Percentiles rank a stretch among this genome's conserved stretches.
These are phyloP conservation scores for Onchidella celtica DNA, from an alignment of 2,888 invertebrate genomes.

Conservation along the genomic window DNA sequence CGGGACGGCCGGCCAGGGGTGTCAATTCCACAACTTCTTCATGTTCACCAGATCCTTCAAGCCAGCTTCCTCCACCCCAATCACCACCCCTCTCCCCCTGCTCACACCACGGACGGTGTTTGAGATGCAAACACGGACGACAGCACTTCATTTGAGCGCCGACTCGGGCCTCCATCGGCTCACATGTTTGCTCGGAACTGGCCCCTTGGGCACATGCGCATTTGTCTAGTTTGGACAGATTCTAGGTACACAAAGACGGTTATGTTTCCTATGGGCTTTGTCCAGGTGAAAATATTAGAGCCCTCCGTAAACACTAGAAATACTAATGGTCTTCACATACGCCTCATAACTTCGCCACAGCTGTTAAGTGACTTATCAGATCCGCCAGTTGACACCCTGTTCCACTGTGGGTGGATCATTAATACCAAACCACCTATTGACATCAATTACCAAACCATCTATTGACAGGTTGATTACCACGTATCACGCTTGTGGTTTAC, in stretches of 20 bases:
- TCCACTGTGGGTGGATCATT: no score
- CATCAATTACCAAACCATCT: no score
- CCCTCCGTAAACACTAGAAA: background rate
- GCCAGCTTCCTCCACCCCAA: background rate
- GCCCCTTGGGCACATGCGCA: background rate
- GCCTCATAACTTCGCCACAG: background rate
- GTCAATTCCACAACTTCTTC: no score
- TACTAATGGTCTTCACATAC: background rate
- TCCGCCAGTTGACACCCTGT: background rate
- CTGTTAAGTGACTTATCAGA: background rate
- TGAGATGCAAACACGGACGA: conserved; percentile 9
- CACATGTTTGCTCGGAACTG: conserved; percentile 24
- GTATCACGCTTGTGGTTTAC: no score
- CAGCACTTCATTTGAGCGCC: conserved; percentile 2
- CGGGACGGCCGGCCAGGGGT: no score
- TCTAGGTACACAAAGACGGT: background rate
- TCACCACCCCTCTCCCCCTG: background rate
- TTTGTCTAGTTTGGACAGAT: background rate
- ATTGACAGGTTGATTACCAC: no score
- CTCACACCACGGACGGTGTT: background rate
- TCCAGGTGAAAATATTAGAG: background rate
- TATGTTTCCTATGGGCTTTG: background rate
- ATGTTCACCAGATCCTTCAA: no score
- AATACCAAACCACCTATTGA: no score
- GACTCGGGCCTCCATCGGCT: background rate